phyloP scores from a whole-genome alignment of 2,113 vertebrate genomes.

The Epinephelus lanceolatus region DNA sequence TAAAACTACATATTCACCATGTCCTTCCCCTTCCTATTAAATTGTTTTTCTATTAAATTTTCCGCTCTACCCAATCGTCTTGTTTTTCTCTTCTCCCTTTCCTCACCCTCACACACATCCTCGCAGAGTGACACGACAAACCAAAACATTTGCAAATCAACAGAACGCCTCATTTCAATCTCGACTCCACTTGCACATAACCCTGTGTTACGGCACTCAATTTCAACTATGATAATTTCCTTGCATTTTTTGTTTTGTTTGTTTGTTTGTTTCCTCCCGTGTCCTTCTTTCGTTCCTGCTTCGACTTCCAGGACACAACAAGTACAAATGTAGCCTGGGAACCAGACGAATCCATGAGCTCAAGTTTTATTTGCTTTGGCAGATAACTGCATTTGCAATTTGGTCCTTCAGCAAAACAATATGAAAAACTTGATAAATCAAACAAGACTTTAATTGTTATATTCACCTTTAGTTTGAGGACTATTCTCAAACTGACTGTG shows the following conservation, averaged over 20 bases:
- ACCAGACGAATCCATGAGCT: too few species aligned
- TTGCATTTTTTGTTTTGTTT: not conserved
- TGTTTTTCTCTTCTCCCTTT: not conserved
- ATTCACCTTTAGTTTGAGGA: not conserved
- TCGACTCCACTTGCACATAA: not conserved
- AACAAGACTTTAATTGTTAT: not conserved
- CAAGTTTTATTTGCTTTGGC: too few species aligned
- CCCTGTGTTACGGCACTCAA: not conserved
- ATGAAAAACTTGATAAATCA: not conserved
- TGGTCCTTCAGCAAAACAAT: not conserved
- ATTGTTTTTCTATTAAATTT: not conserved
- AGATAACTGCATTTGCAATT: too few species aligned
- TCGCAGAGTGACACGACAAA: not conserved
- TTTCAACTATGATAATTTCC: not conserved
- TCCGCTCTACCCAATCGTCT: not conserved
- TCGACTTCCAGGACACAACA: not conserved
- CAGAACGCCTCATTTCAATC: not conserved
- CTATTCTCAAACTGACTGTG: not conserved
- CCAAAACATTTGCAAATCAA: slow-evolving; percentile 2
- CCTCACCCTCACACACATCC: not conserved
- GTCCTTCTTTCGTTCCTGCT: not conserved
- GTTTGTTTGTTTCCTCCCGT: not conserved
- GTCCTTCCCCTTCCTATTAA: not conserved
- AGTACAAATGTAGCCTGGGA: too few species aligned
- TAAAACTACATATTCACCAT: not conserved